A percentile compares a stretch with the other conserved stretches of the same genome.
phyloP scores from a whole-genome alignment of 2,797 vertebrate genomes.

The Parambassis ranga region DNA sequence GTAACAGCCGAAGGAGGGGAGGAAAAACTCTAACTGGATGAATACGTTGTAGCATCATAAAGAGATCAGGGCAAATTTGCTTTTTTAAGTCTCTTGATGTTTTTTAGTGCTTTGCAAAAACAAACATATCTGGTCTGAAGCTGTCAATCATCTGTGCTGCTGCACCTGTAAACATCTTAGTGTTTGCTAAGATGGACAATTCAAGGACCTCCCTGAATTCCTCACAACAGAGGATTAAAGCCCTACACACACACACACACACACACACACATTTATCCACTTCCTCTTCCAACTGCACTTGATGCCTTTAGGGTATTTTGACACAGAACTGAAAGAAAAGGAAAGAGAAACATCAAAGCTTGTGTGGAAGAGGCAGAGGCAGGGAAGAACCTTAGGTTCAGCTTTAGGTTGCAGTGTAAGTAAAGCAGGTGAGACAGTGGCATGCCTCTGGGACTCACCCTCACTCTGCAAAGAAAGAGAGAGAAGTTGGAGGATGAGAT shows the following conservation, averaged over 20 bases:
- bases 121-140: neutral
- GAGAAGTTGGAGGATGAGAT: slow-evolving; percentile 2
- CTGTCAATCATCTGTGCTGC: neutral
- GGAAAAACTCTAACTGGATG: neutral
- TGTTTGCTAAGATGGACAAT: slow-evolving; percentile 49
- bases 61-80: neutral
- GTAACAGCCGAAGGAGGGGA: neutral
- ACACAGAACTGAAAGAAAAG: slow-evolving; percentile 1
- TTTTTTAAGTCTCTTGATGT: neutral
- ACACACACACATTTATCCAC: slow-evolving; percentile 1
- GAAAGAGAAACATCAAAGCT: slow-evolving; percentile 24
- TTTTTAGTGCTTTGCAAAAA: neutral
- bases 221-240: slow-evolving; percentile 56
- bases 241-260: neutral
- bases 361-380: neutral
- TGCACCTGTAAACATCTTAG: slow-evolving; percentile 14
- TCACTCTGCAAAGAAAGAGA: neutral
- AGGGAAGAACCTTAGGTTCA: neutral
- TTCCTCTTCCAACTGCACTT: slow-evolving; percentile 1
- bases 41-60: neutral
- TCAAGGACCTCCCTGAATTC: slow-evolving; percentile 23
- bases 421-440: neutral
- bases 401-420: slow-evolving; percentile 22
- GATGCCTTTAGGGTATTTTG: slow-evolving; percentile 17
- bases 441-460: neutral